Evolutionary conservation across 2,113 vertebrate species (phyloP), one percentile per base, ranked within the genome.

Genomic region (Microtus montanus): DNA sequence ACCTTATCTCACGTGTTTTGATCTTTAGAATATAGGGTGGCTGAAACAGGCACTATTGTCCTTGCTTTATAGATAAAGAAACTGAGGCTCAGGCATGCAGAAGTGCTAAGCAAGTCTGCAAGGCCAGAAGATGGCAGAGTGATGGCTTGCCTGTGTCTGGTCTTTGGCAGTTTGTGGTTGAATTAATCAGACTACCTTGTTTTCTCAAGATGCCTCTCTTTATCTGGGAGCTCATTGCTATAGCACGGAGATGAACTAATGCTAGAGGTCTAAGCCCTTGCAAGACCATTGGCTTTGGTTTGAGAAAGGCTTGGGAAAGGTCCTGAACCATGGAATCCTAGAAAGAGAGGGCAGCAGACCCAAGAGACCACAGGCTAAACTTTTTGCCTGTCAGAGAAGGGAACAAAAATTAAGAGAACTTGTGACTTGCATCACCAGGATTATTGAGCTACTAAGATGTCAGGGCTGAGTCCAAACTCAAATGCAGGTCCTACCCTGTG

Each of bases 31-130:
- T 26, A 5, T 35, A 28, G 24, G n/a, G 49, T 13, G 64, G 44
- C 47, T 64, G 73, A 73, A 47, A 80, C 30, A 64, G 58, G 35
- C 30, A 47, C 38, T 24, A 9, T 7, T 49, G 24, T 83, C 26
- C 35, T 90, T 78, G 79, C 52, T 94, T 88, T 89, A 63, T 70
- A 89, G 2, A 20, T 58, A 24, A 89, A 83, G 74, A 87, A 77
- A 68, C 74, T 61, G 74, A 90, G 78, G 30, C 58, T 70, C 28
- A n/a, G 19, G 77, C 30, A 38, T 78, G 68, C n/a, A 82, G 41
- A 82, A 52, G 44, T 61, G 20, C 64, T 90, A 54, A n/a, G 19
- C 47, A 78, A 54, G 82, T 35, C 38, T n/a, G 83, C 47, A 79
- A 68, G 68, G 63, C 44, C 83, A 61, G 17, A n/a, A 87, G 35